phyloP scores from a whole-genome alignment of 2,797 vertebrate genomes.

The Pelodytes ibericus region DNA sequence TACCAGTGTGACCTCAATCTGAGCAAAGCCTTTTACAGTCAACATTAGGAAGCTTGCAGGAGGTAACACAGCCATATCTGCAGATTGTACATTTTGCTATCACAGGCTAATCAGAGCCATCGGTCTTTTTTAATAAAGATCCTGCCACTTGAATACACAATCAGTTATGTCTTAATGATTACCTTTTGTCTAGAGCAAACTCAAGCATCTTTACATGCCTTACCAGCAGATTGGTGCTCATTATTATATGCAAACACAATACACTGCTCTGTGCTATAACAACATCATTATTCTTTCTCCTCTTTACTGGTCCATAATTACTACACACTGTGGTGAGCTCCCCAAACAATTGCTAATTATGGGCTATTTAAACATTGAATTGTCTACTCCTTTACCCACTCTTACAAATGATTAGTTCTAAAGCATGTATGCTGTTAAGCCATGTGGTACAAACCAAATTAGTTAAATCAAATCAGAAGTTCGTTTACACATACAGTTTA shows the following conservation, averaged over 20 bases:
- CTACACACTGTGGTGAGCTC: constrained; percentile 64
- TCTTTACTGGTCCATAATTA: constrained; percentile 65
- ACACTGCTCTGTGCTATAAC: constrained; percentile 65
- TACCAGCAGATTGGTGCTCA: constrained; percentile 72
- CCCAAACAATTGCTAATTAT: constrained; percentile 70
- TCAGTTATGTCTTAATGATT: constrained; percentile 71
- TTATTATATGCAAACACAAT: constrained; percentile 75
- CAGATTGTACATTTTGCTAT: constrained; percentile 73
- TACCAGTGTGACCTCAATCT: constrained; percentile 79
- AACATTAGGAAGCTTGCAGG: constrained; percentile 63
- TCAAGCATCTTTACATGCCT: constrained; percentile 70
- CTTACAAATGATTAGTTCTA: not conserved
- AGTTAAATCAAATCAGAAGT: constrained; percentile 48
- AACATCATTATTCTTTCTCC: constrained; percentile 68
- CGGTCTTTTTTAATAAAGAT: constrained; percentile 72
- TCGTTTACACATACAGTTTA: constrained; percentile 28
- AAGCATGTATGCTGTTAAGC: constrained; percentile 27
- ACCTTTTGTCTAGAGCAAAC: constrained; percentile 75
- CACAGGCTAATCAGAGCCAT: constrained; percentile 77
- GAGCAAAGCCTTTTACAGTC: constrained; percentile 71
- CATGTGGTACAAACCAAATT: not conserved
- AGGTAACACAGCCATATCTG: constrained; percentile 62
- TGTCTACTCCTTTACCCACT: constrained; percentile 40
- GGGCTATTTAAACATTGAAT: constrained; percentile 59
- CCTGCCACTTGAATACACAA: constrained; percentile 73